Evolutionary conservation across 64 coral and sea anemone species (phyloP), one percentile per base, ranked within the genome.

Genomic region (Trachythela sp.): DNA sequence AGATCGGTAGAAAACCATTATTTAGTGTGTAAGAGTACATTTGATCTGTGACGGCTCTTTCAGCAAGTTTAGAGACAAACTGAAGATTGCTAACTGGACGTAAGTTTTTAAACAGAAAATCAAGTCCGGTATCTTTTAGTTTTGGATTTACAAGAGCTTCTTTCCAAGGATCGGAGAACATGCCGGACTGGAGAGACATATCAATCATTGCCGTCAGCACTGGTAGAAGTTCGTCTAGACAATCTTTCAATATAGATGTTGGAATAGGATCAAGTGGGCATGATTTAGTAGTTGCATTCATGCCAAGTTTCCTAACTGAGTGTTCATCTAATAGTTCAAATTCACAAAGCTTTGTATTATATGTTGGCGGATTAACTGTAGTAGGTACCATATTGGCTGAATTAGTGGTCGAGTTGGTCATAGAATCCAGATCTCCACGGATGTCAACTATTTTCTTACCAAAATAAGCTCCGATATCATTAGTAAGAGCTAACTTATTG

Each of bases 361-460:
- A 59, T 39, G 85, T 54, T 49, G 85, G 56, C 33, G 85, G 56
- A 31, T 49, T 54, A 87, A 49, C 45, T 54, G 51, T 33, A 87
- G 85, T 26, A 87, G 52, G 56, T 54, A 87, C 51, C 32, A 43
- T 35, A 30, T 87, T 49, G 56, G 56, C 52, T 35, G 85, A 36
- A 87, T 20, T 87, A 87, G 85, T 87, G 85, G 45, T 54, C 51
- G 45, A 36, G 36, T 87, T 30, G 9, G 13, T 87, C 56, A 36
- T 49, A 87, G 85, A 87, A 76, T 70, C 64, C 37, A 75, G 43
- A 36, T 36, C 54, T 59, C 48, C 88, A 84, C 52, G 75, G 14
- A 90, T 83, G 84, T 90, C 76, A 18, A 36, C 18, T 90, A 90
- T 90, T 90, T 90, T 58, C 77, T 90, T 90, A 9, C 83, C 34